phyloP scores from a whole-genome alignment of 2,113 vertebrate species.

The Cyrtonyx montezumae region DNA sequence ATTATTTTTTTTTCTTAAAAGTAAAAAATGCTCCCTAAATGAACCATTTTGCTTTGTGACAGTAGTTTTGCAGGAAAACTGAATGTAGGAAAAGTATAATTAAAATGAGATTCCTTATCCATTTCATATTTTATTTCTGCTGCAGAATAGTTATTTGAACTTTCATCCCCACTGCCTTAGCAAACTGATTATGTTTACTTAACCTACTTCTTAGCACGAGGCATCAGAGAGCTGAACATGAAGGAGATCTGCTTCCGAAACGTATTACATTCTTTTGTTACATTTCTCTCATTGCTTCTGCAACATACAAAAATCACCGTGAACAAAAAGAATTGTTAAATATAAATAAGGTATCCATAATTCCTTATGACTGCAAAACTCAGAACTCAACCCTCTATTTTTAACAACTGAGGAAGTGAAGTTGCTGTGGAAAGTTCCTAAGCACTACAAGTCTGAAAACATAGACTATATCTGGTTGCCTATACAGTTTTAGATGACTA shows the following conservation, averaged over 20 bases:
- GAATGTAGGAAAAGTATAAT: not conserved
- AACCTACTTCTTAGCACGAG: not conserved
- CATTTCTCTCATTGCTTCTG: not conserved
- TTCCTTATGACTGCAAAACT: not conserved
- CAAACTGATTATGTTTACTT: not conserved
- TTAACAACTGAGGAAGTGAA: not conserved
- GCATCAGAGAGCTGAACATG: not conserved
- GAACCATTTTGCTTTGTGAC: not conserved
- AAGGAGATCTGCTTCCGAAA: not conserved
- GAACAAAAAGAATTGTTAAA: not conserved
- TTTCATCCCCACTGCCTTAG: not conserved
- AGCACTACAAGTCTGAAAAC: not conserved
- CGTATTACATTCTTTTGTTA: not conserved
- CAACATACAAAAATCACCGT: not conserved
- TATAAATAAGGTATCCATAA: not conserved
- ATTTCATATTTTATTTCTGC: conserved; percentile 17
- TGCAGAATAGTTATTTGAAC: not conserved
- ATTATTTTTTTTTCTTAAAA: not conserved
- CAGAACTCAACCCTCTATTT: not conserved
- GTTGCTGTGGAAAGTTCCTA: not conserved
- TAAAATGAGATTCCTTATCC: not conserved
- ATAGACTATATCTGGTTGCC: not conserved
- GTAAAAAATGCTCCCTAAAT: not conserved
- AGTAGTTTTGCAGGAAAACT: not conserved
- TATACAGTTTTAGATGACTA: not conserved